Percentiles rank a stretch among this genome's conserved stretches.
These are phyloP conservation scores for Oscheius sp. DNA, from an alignment of 2,888 invertebrate species.

Conservation along the genomic window DNA sequence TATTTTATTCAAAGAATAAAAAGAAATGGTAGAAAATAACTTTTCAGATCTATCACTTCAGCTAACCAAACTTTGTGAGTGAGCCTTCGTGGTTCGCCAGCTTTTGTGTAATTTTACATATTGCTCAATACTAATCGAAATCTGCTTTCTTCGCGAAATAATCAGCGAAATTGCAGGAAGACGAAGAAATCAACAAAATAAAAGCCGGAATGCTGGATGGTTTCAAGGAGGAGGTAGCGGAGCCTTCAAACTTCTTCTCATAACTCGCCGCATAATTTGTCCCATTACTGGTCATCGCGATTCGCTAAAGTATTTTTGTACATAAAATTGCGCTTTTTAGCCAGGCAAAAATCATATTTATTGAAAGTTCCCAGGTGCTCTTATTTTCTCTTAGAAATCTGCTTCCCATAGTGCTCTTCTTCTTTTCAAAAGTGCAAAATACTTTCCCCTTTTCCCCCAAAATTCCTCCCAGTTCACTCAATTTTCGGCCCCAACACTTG, in stretches of 20 bases:
- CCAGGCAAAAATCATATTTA: background rate
- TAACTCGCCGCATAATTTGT: slow-evolving; percentile 8
- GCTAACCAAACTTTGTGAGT: background rate
- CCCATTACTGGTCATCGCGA: background rate
- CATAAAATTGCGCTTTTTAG: background rate
- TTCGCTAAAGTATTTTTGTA: background rate
- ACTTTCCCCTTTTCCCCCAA: slow-evolving; percentile 29
- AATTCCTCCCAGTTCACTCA: background rate
- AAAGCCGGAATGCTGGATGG: slow-evolving; percentile 99
- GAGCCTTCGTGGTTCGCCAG: slow-evolving; percentile 21
- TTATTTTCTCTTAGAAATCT: background rate
- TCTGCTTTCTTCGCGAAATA: background rate
- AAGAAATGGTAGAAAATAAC: background rate
- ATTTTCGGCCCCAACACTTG: background rate
- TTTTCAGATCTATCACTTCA: slow-evolving; percentile 16
- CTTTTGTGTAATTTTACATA: background rate
- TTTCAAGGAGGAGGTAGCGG: slow-evolving; percentile 74
- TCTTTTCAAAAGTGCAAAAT: slow-evolving; percentile 31
- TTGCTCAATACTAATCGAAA: background rate
- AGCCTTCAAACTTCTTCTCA: background rate
- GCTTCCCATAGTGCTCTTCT: slow-evolving; percentile 21
- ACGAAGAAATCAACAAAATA: slow-evolving; percentile 93
- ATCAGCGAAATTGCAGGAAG: slow-evolving; percentile 34
- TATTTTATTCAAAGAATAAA: background rate
- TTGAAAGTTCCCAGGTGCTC: slow-evolving; percentile 5